Base-by-base conservation (phyloP, 2,113 vertebrate genomes). In the Eurypyga helias region DNA sequence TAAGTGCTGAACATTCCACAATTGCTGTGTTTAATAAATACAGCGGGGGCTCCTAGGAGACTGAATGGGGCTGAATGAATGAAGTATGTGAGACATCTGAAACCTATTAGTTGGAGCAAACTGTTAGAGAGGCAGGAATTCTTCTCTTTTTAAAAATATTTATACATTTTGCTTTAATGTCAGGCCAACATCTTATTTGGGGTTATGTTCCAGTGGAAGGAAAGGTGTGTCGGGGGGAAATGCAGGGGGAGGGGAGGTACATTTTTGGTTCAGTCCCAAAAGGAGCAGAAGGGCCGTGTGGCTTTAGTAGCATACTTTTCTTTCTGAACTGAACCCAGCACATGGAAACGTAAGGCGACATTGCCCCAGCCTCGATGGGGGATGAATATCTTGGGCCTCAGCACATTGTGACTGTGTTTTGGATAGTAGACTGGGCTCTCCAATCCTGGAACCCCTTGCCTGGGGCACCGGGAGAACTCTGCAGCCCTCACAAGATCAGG, bases 11-110 rank as follows among this genome's bases (percentile, higher is more conserved):
- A 96, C 96, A 97, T 93, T 96, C 71, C 97, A 97, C 93, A 96
- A 96, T 97, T 92, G 95, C 97, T 98, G 80, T 93, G 96, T 97
- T 88, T 97, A 96, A 97, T 97, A 98, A 98, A 99, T 99, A 98
- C 98, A 96, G 93, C 97, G 66, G 97, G 98, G 98, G 97, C 98
- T 98, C 97, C 98, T 98, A 98, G 97, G 98, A 98, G 98, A 99
- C 98, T 98, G 98, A 95, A 81, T 96, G 96, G 96, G 97, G 98
- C 97, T 91, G 98, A 98, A 98, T 98, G 97, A 98, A 98, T 98
- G 98, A 98, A 98, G 98, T 96, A 97, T 98, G 97, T 76, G 82
- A 80, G 94, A 99, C 98, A 99, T 99, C 98, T 99, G 98, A 99
- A 98, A 98, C 94, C 98, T 93, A 99, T 98, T 98, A 98, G 97